Evolutionary conservation across 2,113 vertebrate genomes (phyloP).

Genomic region (Anoplopoma fimbria): DNA sequence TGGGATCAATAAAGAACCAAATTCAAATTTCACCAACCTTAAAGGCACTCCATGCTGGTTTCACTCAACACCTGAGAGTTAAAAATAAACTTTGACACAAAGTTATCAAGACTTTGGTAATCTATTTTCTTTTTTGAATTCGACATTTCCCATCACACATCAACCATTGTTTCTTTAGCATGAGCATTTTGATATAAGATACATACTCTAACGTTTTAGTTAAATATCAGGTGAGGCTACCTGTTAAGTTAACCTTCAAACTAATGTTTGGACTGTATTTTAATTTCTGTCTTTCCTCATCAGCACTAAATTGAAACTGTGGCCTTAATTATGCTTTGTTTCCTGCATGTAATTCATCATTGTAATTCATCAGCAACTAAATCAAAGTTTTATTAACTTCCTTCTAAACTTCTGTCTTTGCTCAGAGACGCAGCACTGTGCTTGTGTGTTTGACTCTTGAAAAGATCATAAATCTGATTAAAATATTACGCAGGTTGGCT

Average conservation of each 20-base stretch:
- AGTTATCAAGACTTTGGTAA: neutral
- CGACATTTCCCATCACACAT: neutral
- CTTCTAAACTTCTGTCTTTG: neutral
- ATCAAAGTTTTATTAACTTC: neutral
- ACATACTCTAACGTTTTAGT: neutral
- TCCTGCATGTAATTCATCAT: neutral
- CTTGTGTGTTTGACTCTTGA: neutral
- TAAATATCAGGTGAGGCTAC: neutral
- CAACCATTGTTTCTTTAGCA: neutral
- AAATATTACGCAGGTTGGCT: neutral
- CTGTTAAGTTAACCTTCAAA: neutral
- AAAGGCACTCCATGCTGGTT: neutral
- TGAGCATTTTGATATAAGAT: neutral
- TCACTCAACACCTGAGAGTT: neutral
- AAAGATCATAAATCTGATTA: slow-evolving; percentile 2
- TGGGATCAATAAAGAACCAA: neutral
- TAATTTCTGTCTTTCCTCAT: neutral
- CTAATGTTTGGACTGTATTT: no score
- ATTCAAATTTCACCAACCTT: neutral
- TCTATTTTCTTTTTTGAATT: neutral
- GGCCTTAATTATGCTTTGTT: neutral
- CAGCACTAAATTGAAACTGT: neutral
- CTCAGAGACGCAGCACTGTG: neutral
- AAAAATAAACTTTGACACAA: neutral
- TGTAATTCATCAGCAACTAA: neutral